Percentiles rank a stretch among this genome's conserved stretches.
Conservation (phyloP, 2,113 vertebrate genomes). For the Aptenodytes patagonicus region DNA sequence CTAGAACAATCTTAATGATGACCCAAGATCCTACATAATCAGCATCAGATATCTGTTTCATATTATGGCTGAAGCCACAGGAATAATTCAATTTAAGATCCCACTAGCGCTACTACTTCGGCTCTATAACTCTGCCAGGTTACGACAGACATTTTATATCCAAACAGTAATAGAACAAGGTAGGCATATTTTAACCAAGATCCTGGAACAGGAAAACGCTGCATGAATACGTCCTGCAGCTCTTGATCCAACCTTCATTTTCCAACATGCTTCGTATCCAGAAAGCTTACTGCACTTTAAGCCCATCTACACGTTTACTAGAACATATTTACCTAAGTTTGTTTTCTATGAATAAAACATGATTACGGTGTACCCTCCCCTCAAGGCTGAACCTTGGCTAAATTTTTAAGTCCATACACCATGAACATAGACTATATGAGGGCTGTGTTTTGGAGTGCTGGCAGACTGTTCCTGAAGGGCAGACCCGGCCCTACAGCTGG, state of each 20-base stretch:
- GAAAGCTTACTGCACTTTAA: not conserved
- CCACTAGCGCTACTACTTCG: not conserved
- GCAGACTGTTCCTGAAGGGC: not conserved
- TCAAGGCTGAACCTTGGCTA: not conserved
- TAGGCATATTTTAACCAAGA: not conserved
- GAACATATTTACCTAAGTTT: rapidly evolving
- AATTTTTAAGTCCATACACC: rapidly evolving
- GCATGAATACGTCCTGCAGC: not conserved
- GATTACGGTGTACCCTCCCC: rapidly evolving
- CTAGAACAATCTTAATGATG: slow-evolving; percentile 15
- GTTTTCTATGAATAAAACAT: not conserved
- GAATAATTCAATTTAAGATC: not conserved
- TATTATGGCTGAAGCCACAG: not conserved
- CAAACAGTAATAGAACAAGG: not conserved
- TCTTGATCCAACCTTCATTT: not conserved
- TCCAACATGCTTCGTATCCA: not conserved
- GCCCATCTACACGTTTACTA: not conserved
- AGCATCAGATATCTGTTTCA: not conserved
- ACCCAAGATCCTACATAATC: not conserved
- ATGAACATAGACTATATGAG: rapidly evolving
- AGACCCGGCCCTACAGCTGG: not conserved
- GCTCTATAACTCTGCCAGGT: not conserved
- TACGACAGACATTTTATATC: not conserved
- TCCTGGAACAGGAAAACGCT: not conserved
- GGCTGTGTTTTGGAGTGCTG: not conserved